Conservation (phyloP, 2,888 invertebrate species). For the Fragum whitleyi region DNA sequence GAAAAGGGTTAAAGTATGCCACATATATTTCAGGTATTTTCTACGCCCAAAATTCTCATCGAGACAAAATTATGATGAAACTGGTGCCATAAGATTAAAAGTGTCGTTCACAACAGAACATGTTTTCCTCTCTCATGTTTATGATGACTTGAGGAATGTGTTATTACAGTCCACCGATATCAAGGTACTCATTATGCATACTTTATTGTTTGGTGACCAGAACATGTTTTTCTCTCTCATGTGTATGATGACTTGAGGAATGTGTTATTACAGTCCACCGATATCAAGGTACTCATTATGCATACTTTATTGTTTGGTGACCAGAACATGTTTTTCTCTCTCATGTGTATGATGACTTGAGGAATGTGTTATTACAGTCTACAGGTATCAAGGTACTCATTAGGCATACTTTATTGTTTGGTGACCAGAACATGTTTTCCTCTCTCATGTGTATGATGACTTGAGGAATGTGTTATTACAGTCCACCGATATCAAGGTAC, state of each 20-base stretch:
- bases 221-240: constrained; percentile 94
- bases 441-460: constrained; percentile 91
- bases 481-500: constrained; percentile 90
- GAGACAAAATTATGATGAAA: constrained; percentile 86
- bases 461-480: constrained; percentile 91
- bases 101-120: constrained; percentile 95
- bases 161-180: constrained; percentile 90
- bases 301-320: too few relatives aligned
- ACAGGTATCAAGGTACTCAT: constrained; percentile 89
- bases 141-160: constrained; percentile 91
- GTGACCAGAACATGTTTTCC: constrained; percentile 95
- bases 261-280: constrained; percentile 91
- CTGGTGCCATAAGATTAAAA: constrained; percentile 94
- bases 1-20: too few relatives aligned
- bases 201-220: constrained; percentile 92
- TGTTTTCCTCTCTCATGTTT: constrained; percentile 93
- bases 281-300: constrained; percentile 89
- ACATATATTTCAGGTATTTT: constrained; percentile 90
- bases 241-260: constrained; percentile 92
- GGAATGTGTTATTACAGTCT: constrained; percentile 91
- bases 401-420: too few relatives aligned
- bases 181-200: too few relatives aligned
- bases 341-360: constrained; percentile 91
- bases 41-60: constrained; percentile 89
- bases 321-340: constrained; percentile 95